Evolutionary conservation across 2,797 vertebrate genomes (phyloP), one percentile per base, ranked within the genome.

Genomic region (Acestrorhynchus altus): DNA sequence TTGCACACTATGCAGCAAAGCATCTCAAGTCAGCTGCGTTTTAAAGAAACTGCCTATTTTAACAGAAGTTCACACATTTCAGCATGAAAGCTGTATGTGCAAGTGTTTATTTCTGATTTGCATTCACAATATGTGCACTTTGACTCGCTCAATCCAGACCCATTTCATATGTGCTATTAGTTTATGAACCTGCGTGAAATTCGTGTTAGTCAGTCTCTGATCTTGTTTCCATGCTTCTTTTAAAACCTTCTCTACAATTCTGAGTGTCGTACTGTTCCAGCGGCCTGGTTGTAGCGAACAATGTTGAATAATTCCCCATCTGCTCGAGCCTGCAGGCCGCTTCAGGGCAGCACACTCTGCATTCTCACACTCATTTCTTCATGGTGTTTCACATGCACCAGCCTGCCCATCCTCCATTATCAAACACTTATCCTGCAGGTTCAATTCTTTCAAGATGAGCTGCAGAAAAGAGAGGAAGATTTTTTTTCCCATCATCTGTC

Each of bases 171-270:
- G 22, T 73, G 63, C 11, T 4, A 35, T 72, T 74, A 31, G 39
- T 81, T 77, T 68, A 69, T 42, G 74, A 73, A 81, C 70, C 24
- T 31, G 74, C 42, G 47, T 73, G 74, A 81, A 81, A 81, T 81
- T 63, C 68, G 26, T 46, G 73, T 81, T 72, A 81, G 61, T 12
- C 4, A 68, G n/a, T 44, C 74, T 68, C 68, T 61, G 74, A 72
- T 75, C 66, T 65, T 26, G 39, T 35, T 39, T 61, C 59, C 16
- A 61, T 61, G 59, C 59, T n/a, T 61, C n/a, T 61, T 61, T 15
- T 56, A 12, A 15, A 9, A 31, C 40, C 26, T 59, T 15, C 4
- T 1, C 72, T 47, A 67, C 57, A 42, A 42, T 80, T 69, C 35
- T 39, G 18, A 8, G 59, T 35, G 31, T 61, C 59, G n/a, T 16